Evolutionary conservation across 35 echinoderm and acorn worm species (phyloP).

Genomic region (Strongylocentrotus purpuratus): DNA sequence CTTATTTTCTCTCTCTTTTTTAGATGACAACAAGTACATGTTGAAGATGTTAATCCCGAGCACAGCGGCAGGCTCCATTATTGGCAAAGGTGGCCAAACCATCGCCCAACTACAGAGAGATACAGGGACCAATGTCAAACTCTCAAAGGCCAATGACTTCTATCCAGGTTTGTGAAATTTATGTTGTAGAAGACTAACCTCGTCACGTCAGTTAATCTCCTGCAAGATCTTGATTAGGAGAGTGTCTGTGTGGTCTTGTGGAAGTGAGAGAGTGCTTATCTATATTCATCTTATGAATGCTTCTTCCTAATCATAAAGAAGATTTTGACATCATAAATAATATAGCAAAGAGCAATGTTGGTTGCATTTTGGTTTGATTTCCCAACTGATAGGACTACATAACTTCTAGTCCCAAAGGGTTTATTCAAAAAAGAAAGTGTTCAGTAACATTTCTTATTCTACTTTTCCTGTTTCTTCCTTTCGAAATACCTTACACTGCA

Average conservation of each 20-base stretch:
- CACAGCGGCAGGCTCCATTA: constrained; percentile 97
- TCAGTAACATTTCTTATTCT: not conserved
- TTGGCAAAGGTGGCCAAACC: constrained; percentile 96
- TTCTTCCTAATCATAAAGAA: too few relatives aligned
- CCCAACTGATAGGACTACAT: too few relatives aligned
- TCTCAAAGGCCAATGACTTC: constrained; percentile 97
- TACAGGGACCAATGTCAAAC: constrained; percentile 97
- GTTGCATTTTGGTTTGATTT: too few relatives aligned
- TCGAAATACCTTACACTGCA: not conserved
- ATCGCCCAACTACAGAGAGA: constrained; percentile 95
- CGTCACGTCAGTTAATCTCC: not conserved
- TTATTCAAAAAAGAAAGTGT: too few relatives aligned
- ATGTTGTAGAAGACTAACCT: not conserved
- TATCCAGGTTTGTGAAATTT: constrained; percentile 81
- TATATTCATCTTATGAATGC: too few relatives aligned
- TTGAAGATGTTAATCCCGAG: constrained; percentile 96
- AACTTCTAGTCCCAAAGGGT: too few relatives aligned
- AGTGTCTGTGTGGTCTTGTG: not conserved
- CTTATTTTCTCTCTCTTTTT: constrained; percentile 35
- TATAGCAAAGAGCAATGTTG: too few relatives aligned
- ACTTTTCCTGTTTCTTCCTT: not conserved
- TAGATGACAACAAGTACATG: constrained; percentile 95
- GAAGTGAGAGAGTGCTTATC: too few relatives aligned
- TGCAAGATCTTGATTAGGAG: not conserved
- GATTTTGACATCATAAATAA: too few relatives aligned